These are phyloP conservation scores for Sinocyclocheilus rhinocerous DNA, from an alignment of 2,113 vertebrate species.

Conservation along the genomic window DNA sequence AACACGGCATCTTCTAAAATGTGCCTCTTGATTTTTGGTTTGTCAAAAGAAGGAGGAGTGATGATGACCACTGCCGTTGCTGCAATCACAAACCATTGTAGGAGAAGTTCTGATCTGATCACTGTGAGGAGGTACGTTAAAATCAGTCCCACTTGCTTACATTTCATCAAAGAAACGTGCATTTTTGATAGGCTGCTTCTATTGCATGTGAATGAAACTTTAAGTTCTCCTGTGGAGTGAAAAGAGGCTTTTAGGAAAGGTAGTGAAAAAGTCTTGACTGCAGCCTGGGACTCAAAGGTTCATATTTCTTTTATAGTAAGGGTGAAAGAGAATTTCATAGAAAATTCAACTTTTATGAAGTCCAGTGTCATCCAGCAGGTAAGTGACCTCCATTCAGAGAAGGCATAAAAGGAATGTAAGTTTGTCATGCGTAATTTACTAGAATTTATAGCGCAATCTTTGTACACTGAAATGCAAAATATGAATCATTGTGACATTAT, in stretches of 20 bases:
- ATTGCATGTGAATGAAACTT: not conserved
- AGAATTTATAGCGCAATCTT: not conserved
- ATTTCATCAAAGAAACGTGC: not conserved
- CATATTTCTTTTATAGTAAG: conserved; percentile 1
- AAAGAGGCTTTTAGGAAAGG: not conserved
- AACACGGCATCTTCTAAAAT: not conserved
- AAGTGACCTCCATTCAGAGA: not conserved
- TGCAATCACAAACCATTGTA: conserved; percentile 3
- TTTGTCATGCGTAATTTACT: not conserved
- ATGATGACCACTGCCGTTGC: not conserved
- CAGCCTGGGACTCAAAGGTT: not conserved
- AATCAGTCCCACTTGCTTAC: not conserved
- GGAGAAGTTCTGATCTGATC: not conserved
- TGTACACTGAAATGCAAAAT: too few relatives aligned
- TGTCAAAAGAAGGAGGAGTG: not conserved
- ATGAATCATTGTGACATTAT: too few relatives aligned
- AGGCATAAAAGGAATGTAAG: not conserved
- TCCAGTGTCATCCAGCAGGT: not conserved
- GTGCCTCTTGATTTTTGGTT: not conserved
- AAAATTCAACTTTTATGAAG: not conserved
- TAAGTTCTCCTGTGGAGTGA: not conserved
- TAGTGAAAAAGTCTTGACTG: not conserved
- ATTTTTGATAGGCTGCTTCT: not conserved
- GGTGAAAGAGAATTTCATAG: not conserved
- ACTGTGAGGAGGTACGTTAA: not conserved